Percentiles rank a stretch among this genome's conserved stretches.
Evolutionary conservation across 2,797 vertebrate genomes (phyloP).

Genomic region (Sebastiscus albofasciatus): DNA sequence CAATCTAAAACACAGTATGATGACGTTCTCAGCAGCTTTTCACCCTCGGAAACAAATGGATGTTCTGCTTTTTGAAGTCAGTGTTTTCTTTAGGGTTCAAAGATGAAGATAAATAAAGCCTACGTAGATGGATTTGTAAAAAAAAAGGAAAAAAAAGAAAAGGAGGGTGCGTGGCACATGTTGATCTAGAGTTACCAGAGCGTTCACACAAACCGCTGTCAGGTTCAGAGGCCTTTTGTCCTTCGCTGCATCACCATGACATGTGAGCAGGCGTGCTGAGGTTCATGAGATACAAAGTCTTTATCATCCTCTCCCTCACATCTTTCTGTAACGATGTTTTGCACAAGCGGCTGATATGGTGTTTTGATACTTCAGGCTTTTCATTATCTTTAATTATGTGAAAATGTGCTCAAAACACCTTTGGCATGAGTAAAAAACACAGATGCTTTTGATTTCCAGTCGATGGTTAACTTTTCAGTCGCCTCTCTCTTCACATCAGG

Average conservation of each 20-base stretch:
- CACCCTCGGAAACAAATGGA: conserved; percentile 50
- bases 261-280: conserved; percentile 1
- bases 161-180: neutral
- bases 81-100: neutral
- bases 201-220: neutral
- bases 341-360: conserved; percentile 11
- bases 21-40: conserved; percentile 15
- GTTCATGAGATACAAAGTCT: conserved; percentile 1
- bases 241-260: conserved; percentile 15
- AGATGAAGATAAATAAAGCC: neutral
- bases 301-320: conserved; percentile 10
- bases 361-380: conserved; percentile 27
- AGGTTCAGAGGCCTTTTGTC: conserved; percentile 21
- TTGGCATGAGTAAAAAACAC: conserved; percentile 1
- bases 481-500: conserved; percentile 3
- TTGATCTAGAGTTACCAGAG: conserved; percentile 12
- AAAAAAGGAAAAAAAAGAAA: neutral
- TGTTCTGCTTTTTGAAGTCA: conserved; percentile 12
- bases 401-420: conserved; percentile 18
- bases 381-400: conserved; percentile 1
- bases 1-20: neutral
- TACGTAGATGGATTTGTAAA: neutral
- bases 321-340: conserved; percentile 19
- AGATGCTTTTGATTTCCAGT: neutral
- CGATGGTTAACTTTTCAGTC: neutral